phyloP scores from a whole-genome alignment of 2,888 invertebrate species.

The Laspeyria flexula region DNA sequence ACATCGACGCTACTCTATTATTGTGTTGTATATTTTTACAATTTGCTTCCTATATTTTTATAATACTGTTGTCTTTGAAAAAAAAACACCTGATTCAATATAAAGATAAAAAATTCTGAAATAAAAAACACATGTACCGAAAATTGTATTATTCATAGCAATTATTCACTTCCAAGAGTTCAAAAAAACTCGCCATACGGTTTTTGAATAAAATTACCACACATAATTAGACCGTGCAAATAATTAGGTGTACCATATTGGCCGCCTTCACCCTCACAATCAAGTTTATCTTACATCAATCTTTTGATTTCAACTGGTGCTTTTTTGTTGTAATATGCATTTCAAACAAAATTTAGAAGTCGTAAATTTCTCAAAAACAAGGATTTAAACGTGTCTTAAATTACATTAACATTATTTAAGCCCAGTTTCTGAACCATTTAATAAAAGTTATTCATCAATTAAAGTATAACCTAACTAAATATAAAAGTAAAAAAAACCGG shows the following conservation, averaged over 20 bases:
- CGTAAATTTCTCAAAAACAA: too few species aligned
- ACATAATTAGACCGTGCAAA: slow-evolving; percentile 62
- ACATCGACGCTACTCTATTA: too few species aligned
- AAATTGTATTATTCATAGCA: slow-evolving; percentile 4
- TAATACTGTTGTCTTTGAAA: too few species aligned
- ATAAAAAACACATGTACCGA: not conserved
- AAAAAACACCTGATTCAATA: too few species aligned
- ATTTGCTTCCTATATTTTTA: too few species aligned
- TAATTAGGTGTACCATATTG: slow-evolving; percentile 61
- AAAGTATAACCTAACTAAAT: too few species aligned
- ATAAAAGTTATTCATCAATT: too few species aligned
- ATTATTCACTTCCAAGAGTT: slow-evolving; percentile 11
- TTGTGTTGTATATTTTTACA: too few species aligned
- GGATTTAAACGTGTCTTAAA: too few species aligned
- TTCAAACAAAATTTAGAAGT: not conserved
- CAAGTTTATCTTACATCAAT: slow-evolving; percentile 40
- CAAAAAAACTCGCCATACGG: slow-evolving; percentile 58
- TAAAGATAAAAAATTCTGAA: not conserved
- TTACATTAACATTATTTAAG: too few species aligned
- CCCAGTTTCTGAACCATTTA: too few species aligned
- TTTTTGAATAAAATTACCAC: slow-evolving; percentile 70
- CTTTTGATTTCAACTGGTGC: slow-evolving; percentile 9
- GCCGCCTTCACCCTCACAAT: slow-evolving; percentile 49
- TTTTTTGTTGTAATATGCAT: not conserved
- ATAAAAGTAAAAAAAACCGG: too few species aligned